Evolutionary conservation across 2,113 vertebrate genomes (phyloP).

Genomic region (Panurus biarmicus): DNA sequence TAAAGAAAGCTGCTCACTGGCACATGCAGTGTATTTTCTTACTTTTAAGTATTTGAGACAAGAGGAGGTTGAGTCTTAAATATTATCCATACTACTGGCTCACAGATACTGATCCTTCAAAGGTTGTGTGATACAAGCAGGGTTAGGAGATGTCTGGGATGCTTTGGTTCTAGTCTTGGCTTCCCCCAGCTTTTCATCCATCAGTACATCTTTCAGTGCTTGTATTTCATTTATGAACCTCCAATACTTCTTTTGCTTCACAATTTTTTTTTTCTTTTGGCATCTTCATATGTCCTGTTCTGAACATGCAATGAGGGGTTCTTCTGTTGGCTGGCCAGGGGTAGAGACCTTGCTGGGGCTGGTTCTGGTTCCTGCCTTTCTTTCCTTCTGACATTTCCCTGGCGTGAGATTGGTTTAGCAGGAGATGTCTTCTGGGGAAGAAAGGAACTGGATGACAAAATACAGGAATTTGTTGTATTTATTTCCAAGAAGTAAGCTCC

Average conservation of each 20-base stretch:
- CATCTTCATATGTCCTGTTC: background rate
- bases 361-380: background rate
- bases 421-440: background rate
- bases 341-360: background rate
- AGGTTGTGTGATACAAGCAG: background rate
- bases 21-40: background rate
- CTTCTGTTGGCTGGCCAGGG: background rate
- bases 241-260: background rate
- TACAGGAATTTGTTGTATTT: background rate
- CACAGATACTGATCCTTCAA: background rate
- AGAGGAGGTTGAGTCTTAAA: background rate
- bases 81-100: background rate
- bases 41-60: background rate
- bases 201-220: background rate
- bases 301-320: rapidly evolving
- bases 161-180: background rate
- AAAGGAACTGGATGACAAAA: background rate
- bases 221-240: background rate
- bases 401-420: background rate
- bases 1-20: background rate
- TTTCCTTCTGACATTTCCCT: background rate
- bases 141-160: background rate
- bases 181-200: background rate
- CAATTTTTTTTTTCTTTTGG: background rate
- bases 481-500: background rate